phyloP scores from a whole-genome alignment of 2,797 vertebrate genomes.

The Gambusia yucatana region DNA sequence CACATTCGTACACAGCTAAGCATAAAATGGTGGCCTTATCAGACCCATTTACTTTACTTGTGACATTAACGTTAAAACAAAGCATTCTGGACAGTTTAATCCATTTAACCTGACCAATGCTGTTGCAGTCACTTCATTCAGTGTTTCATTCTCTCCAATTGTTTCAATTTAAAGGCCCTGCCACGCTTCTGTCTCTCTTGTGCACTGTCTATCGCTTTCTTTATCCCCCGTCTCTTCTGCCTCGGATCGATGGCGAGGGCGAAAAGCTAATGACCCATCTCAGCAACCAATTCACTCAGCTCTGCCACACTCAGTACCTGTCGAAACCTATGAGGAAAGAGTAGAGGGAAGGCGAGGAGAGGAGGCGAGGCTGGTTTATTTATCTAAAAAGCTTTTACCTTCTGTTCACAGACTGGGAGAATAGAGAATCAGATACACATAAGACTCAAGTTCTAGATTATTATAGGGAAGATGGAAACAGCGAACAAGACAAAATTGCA shows the following conservation, averaged over 20 bases:
- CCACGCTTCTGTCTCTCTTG: slow-evolving; percentile 41
- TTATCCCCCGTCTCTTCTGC: slow-evolving; percentile 52
- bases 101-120: slow-evolving; percentile 72
- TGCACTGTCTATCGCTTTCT: slow-evolving; percentile 39
- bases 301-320: slow-evolving; percentile 75
- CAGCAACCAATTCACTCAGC: slow-evolving; percentile 80
- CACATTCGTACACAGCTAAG: slow-evolving; percentile 13
- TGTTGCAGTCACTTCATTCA: slow-evolving; percentile 67
- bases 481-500: slow-evolving; percentile 5
- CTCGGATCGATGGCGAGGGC: slow-evolving; percentile 76
- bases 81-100: slow-evolving; percentile 74
- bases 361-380: slow-evolving; percentile 32
- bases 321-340: slow-evolving; percentile 64
- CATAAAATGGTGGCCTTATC: slow-evolving; percentile 59
- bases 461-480: slow-evolving; percentile 4
- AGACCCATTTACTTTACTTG: slow-evolving; percentile 48
- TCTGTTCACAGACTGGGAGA: slow-evolving; percentile 17
- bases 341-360: slow-evolving; percentile 17
- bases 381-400: slow-evolving; percentile 25
- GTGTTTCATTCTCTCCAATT: slow-evolving; percentile 63
- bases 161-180: slow-evolving; percentile 65
- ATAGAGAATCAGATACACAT: background rate
- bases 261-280: slow-evolving; percentile 80
- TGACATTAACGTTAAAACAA: slow-evolving; percentile 75
- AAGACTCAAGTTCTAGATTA: background rate